Percentiles rank a stretch among this genome's conserved stretches.
phyloP scores from a whole-genome alignment of 2,113 vertebrate genomes.

The Acanthisitta chloris region DNA sequence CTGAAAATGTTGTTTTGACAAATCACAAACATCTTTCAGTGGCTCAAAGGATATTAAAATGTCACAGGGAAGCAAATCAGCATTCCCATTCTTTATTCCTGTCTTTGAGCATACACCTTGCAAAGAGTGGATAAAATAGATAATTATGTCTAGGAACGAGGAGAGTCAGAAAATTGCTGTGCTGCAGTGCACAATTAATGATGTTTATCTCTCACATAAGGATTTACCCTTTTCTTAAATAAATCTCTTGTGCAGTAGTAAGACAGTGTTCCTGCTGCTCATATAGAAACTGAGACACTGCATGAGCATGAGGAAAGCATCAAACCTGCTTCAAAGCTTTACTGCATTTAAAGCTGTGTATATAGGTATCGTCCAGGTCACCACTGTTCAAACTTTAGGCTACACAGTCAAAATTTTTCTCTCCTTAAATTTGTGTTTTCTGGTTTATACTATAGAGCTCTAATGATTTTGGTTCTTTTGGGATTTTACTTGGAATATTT shows the following conservation, averaged over 20 bases:
- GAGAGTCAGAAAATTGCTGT: neutral
- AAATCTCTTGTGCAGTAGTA: neutral
- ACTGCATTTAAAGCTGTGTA: neutral
- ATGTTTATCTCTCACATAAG: conserved; percentile 18
- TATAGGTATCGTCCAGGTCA: neutral
- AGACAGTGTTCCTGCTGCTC: neutral
- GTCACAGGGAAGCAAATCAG: neutral
- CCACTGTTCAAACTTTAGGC: neutral
- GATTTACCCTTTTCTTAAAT: neutral
- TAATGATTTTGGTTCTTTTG: neutral
- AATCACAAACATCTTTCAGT: neutral
- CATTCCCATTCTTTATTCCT: neutral
- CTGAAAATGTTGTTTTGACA: neutral
- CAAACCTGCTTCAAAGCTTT: neutral
- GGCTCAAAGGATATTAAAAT: conserved; percentile 20
- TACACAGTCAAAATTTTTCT: neutral
- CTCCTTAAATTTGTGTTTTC: neutral
- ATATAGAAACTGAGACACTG: neutral
- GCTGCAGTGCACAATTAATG: neutral
- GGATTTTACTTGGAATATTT: neutral
- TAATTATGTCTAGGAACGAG: neutral
- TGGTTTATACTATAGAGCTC: neutral
- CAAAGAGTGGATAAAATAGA: neutral
- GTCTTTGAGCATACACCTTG: neutral
- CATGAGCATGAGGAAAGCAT: neutral